Conservation (phyloP, 2,797 vertebrate species). For the Microctenopoma stevenorrisi region DNA sequence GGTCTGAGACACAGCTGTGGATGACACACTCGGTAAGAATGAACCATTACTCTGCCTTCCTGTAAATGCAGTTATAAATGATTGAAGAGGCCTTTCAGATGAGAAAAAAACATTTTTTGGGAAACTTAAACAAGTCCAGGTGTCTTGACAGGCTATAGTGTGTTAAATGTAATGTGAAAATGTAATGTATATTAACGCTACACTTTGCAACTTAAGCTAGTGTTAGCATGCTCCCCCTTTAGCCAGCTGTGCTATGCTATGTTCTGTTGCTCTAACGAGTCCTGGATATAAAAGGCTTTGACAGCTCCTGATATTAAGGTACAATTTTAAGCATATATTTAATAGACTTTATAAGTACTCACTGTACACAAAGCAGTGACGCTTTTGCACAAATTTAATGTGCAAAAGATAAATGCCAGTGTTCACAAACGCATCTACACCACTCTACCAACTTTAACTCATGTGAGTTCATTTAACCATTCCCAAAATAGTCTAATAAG, state of each 20-base stretch:
- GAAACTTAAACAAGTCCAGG: too few species aligned
- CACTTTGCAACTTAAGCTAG: too few species aligned
- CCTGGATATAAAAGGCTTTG: too few species aligned
- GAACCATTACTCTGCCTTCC: neutral
- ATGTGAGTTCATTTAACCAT: conserved; percentile 1
- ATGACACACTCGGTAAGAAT: conserved; percentile 14
- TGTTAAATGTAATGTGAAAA: neutral
- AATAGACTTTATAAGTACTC: too few species aligned
- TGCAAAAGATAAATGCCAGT: neutral
- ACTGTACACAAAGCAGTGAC: too few species aligned
- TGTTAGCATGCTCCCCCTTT: too few species aligned
- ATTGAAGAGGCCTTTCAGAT: neutral
- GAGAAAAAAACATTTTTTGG: too few species aligned
- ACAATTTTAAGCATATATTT: too few species aligned
- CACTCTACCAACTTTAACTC: conserved; percentile 5
- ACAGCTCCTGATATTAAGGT: too few species aligned
- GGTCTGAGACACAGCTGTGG: conserved; percentile 37
- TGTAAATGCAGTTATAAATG: neutral
- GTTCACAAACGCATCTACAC: conserved; percentile 22
- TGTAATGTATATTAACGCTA: neutral
- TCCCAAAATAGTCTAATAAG: conserved; percentile 14
- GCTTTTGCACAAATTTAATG: neutral
- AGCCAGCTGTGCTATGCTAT: too few species aligned
- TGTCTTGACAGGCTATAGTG: too few species aligned
- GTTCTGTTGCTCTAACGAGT: too few species aligned